These are phyloP conservation scores for Drosophila setosimentum DNA, from an alignment of 2,888 invertebrate genomes.

Conservation along the genomic window DNA sequence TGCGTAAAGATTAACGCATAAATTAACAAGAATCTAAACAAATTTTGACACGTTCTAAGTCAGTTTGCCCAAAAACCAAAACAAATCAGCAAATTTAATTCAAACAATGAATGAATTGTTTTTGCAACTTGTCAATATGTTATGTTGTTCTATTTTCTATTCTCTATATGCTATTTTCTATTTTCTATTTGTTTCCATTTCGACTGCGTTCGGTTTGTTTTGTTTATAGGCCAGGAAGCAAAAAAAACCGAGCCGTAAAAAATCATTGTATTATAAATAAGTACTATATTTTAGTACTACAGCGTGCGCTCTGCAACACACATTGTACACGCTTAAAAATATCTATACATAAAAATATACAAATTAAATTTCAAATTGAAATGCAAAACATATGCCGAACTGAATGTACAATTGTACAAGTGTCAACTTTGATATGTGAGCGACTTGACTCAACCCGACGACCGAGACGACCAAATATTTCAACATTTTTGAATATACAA, in stretches of 20 bases:
- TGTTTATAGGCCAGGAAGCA: constrained; percentile 71
- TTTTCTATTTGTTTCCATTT: constrained; percentile 36
- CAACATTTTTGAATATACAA: background rate
- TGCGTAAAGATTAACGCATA: constrained; percentile 1
- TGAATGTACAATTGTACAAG: constrained; percentile 78
- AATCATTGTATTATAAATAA: constrained; percentile 72
- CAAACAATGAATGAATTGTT: constrained; percentile 78
- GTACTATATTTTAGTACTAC: constrained; percentile 34
- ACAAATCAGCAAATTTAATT: constrained; percentile 28
- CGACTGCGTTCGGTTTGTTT: constrained; percentile 23
- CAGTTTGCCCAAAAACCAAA: constrained; percentile 12
- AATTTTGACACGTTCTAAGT: constrained; percentile 19
- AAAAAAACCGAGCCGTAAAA: constrained; percentile 57
- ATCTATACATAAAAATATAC: constrained; percentile 30
- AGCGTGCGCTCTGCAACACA: constrained; percentile 27
- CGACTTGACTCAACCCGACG: constrained; percentile 73
- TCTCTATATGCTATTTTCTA: constrained; percentile 26
- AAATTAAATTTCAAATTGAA: constrained; percentile 66
- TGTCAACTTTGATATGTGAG: constrained; percentile 75
- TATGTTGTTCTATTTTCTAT: constrained; percentile 50
- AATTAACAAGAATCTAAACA: constrained; percentile 29
- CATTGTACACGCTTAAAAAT: constrained; percentile 52
- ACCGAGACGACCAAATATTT: constrained; percentile 66
- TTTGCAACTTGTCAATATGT: constrained; percentile 71
- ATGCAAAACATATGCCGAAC: constrained; percentile 73